These are phyloP conservation scores for Temnothorax rugatulus DNA, from an alignment of 2,888 invertebrate genomes.

Conservation along the genomic window DNA sequence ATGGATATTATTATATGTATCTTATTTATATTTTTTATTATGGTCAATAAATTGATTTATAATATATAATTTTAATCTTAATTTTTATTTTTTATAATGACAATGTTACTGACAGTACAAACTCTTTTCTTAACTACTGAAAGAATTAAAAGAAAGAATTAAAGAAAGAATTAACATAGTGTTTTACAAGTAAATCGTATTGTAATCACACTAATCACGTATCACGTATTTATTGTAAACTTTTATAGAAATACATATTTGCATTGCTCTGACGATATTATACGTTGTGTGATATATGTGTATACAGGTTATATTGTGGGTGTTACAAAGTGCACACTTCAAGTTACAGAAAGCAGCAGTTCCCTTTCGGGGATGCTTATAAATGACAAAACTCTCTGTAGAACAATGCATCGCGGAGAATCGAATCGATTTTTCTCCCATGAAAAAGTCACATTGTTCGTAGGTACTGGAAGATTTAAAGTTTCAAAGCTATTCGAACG, in stretches of 20 bases:
- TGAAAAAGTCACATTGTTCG: not conserved
- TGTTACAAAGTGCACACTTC: constrained; percentile 3
- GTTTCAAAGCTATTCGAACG: constrained; percentile 6
- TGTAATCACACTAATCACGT: no score
- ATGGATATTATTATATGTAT: not conserved
- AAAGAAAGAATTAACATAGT: not conserved
- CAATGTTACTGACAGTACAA: not conserved
- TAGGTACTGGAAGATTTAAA: not conserved
- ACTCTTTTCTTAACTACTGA: not conserved
- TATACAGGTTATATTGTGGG: not conserved
- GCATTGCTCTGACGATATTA: not conserved
- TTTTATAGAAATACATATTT: not conserved
- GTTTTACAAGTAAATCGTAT: not conserved
- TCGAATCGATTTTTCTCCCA: constrained; percentile 11
- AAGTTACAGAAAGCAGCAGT: not conserved
- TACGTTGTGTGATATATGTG: not conserved
- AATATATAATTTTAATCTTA: not conserved
- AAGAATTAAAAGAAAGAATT: not conserved
- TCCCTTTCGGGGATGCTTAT: not conserved
- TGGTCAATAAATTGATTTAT: not conserved
- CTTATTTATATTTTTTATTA: not conserved
- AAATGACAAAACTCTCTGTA: not conserved
- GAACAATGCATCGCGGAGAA: not conserved
- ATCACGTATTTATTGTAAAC: not conserved
- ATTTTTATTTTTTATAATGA: not conserved